phyloP scores from a whole-genome alignment of 2,113 vertebrate species.

The Pedionomus torquatus region DNA sequence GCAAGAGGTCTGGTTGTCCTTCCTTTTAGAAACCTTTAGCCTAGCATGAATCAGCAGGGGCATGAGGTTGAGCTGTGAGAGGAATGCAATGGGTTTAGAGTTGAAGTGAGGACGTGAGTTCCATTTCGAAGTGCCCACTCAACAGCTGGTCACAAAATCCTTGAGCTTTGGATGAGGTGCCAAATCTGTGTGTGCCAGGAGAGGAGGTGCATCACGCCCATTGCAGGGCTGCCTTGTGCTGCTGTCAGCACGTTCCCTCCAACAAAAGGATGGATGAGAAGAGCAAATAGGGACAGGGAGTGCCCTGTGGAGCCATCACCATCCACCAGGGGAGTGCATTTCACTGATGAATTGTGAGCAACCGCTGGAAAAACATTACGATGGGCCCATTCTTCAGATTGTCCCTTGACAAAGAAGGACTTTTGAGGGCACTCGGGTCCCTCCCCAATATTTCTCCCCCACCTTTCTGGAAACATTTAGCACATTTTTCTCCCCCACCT shows the following conservation, averaged over 20 bases:
- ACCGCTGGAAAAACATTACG: not conserved
- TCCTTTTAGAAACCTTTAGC: slow-evolving; percentile 18
- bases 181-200: not conserved
- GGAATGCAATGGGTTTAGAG: slow-evolving; percentile 75
- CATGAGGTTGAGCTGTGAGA: slow-evolving; percentile 40
- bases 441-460: not conserved
- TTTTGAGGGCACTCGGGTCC: not conserved
- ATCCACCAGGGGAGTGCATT: not conserved
- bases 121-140: slow-evolving; percentile 60
- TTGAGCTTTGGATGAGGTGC: not conserved
- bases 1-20: not conserved
- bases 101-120: slow-evolving; percentile 66
- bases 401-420: not conserved
- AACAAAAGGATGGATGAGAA: accelerated
- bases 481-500: not conserved
- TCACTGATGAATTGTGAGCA: not conserved
- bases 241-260: not conserved
- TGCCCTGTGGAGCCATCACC: not conserved
- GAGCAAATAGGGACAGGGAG: not conserved
- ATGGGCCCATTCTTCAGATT: accelerated
- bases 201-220: not conserved
- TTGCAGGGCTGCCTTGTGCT: not conserved
- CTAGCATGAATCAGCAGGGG: slow-evolving; percentile 52
- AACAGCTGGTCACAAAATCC: slow-evolving; percentile 41
- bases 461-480: not conserved